Base-by-base conservation (phyloP, 2,888 invertebrate species). In the Dilophus febrilis region DNA sequence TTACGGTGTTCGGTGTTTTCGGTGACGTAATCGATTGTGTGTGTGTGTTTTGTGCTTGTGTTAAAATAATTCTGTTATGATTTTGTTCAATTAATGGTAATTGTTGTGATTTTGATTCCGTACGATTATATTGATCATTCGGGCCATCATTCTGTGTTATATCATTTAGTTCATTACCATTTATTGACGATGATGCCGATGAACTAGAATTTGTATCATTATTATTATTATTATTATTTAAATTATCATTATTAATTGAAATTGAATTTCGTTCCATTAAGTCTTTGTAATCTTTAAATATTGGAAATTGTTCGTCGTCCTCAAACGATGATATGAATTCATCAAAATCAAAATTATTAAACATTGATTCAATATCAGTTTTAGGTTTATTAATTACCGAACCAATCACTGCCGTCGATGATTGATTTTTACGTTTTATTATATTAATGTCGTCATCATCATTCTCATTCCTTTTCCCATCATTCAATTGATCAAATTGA, bases 271-370 rank as follows among this genome's bases (percentile, higher is more conserved):
- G 58, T 52, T 55, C 46, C 30, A 62, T 49, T 48, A 59, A 58
- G 47, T 60, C 58, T 46, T 60, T 58, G 46, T 62, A 62, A 49
- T 61, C 61, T 49, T 61, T 65, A 44, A 69, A 59, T 42, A 66
- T 56, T 5, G 66, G 65, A 54, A 59, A 64, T 52, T 56, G 61
- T 46, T 59, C 58, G 52, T 75, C 72, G 49, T 77, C 75, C 48
- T 76, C 75, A 53, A 77, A 75, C 45, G 74, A 70, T 48, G 71
- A 72, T 61, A 76, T 71, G 51, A 77, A 70, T 57, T 77, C 77
- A 52, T 77, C 77, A 45, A 77, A 66, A 51, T 64, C 60, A 47
- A 64, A 72, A 53, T 74, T 72, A 54, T 71, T 72, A 48, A 72
- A 71, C 22, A 72, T 59, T 49, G 68, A 65, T 48, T 67, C 66